Conservation (phyloP, 2,797 vertebrate species). For the Pseudopleuronectes americanus region DNA sequence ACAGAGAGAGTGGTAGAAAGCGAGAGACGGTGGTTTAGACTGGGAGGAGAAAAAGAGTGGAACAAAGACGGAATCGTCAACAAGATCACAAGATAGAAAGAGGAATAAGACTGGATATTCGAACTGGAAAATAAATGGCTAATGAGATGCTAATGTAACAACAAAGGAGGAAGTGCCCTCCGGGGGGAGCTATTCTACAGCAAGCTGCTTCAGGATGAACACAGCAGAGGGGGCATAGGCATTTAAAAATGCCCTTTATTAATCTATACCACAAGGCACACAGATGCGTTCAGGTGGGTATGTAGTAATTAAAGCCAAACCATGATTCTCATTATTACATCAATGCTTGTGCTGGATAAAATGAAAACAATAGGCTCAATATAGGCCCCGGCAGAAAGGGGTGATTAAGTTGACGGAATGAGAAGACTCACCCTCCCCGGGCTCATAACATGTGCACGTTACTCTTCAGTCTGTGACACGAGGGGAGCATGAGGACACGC, state of each 20-base stretch:
- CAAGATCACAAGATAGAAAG: slow-evolving; percentile 50
- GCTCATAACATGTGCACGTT: background rate
- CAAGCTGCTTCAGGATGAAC: slow-evolving; percentile 46
- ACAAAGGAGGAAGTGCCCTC: slow-evolving; percentile 71
- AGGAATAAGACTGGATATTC: slow-evolving; percentile 44
- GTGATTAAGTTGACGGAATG: slow-evolving; percentile 18
- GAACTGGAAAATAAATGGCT: slow-evolving; percentile 65
- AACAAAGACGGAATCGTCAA: slow-evolving; percentile 33
- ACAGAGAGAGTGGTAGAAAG: slow-evolving; percentile 10
- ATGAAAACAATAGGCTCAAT: slow-evolving; percentile 19
- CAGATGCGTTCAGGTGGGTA: slow-evolving; percentile 51
- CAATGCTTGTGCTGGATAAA: slow-evolving; percentile 26
- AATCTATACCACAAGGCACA: slow-evolving; percentile 46
- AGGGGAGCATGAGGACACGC: slow-evolving; percentile 20
- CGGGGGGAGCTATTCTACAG: slow-evolving; percentile 67
- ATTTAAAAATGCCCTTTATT: slow-evolving; percentile 58
- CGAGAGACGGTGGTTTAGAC: slow-evolving; percentile 17
- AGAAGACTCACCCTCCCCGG: background rate
- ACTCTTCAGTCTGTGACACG: slow-evolving; percentile 3
- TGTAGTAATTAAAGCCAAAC: slow-evolving; percentile 41
- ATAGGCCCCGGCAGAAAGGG: slow-evolving; percentile 3
- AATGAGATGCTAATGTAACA: slow-evolving; percentile 81
- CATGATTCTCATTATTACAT: slow-evolving; percentile 35
- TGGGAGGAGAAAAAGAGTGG: slow-evolving; percentile 18
- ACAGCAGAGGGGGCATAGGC: slow-evolving; percentile 20